Conservation (phyloP, 2,797 vertebrate genomes). For the Schizothorax lantsangensis region DNA sequence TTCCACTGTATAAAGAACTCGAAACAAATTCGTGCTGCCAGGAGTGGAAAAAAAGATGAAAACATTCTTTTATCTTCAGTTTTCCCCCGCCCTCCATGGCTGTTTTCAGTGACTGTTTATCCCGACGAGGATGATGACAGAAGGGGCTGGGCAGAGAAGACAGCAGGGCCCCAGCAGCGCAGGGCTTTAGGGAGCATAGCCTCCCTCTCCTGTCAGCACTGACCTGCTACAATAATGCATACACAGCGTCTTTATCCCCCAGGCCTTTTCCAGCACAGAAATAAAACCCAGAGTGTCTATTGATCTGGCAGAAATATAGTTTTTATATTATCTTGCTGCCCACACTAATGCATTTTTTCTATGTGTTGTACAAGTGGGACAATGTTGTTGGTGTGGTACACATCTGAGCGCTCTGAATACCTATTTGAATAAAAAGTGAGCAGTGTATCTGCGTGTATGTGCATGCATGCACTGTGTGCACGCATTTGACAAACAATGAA, state of each 20-base stretch:
- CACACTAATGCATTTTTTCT: constrained; percentile 49
- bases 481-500: neutral
- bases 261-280: constrained; percentile 18
- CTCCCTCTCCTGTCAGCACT: constrained; percentile 42
- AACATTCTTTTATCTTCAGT: constrained; percentile 23
- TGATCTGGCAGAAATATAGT: constrained; percentile 44
- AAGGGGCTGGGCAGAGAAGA: constrained; percentile 23
- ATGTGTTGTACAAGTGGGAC: neutral
- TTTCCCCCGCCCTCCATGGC: neutral
- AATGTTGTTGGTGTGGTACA: neutral
- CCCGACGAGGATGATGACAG: constrained; percentile 30
- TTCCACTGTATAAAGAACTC: neutral
- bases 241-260: constrained; percentile 38
- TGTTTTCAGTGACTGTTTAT: constrained; percentile 8
- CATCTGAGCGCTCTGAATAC: constrained; percentile 3
- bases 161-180: neutral
- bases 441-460: neutral
- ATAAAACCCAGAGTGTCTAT: constrained; percentile 11
- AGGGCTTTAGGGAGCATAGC: constrained; percentile 27
- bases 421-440: constrained; percentile 11
- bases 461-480: neutral
- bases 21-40: constrained; percentile 3
- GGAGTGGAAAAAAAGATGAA: constrained; percentile 5
- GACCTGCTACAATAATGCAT: constrained; percentile 54
- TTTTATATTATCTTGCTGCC: constrained; percentile 48